These are phyloP conservation scores for Apomyelois bistriatella DNA, from an alignment of 2,888 invertebrate genomes.

Conservation along the genomic window DNA sequence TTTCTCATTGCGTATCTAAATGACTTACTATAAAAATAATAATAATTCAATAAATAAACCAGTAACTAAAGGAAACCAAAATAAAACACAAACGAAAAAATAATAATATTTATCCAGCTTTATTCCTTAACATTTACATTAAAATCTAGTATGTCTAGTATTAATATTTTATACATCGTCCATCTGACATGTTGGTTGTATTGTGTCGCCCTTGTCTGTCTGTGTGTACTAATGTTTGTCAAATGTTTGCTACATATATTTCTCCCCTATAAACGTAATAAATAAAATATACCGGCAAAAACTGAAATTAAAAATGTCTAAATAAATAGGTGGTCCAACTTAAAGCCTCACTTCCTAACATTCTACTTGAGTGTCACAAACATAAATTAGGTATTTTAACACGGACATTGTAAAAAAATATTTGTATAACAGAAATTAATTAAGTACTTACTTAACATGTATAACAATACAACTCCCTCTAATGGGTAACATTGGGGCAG, in stretches of 20 bases:
- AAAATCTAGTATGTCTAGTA: constrained; percentile 72
- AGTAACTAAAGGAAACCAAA: constrained; percentile 28
- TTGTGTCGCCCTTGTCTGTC: constrained; percentile 45
- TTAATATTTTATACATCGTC: constrained; percentile 77
- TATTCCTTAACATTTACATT: constrained; percentile 77
- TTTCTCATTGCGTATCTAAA: not conserved
- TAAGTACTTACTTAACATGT: constrained; percentile 45
- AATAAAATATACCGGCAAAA: constrained; percentile 31
- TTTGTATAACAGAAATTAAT: constrained; percentile 27
- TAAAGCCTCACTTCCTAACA: constrained; percentile 48
- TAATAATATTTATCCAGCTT: constrained; percentile 76
- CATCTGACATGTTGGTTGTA: constrained; percentile 59
- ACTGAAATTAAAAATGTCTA: constrained; percentile 31
- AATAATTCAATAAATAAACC: constrained; percentile 11
- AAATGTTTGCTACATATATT: constrained; percentile 23
- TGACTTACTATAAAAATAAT: constrained; percentile 20
- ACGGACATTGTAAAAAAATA: constrained; percentile 22
- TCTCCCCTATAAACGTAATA: constrained; percentile 21
- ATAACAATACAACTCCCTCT: constrained; percentile 37
- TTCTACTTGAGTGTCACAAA: constrained; percentile 35
- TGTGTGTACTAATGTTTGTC: constrained; percentile 47
- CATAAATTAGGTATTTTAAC: constrained; percentile 30
- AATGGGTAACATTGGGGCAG: constrained; percentile 51
- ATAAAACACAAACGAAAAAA: constrained; percentile 69
- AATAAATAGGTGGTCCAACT: constrained; percentile 53